Base-by-base conservation (phyloP, 2,888 invertebrate species). In the Xestia ashworthii region DNA sequence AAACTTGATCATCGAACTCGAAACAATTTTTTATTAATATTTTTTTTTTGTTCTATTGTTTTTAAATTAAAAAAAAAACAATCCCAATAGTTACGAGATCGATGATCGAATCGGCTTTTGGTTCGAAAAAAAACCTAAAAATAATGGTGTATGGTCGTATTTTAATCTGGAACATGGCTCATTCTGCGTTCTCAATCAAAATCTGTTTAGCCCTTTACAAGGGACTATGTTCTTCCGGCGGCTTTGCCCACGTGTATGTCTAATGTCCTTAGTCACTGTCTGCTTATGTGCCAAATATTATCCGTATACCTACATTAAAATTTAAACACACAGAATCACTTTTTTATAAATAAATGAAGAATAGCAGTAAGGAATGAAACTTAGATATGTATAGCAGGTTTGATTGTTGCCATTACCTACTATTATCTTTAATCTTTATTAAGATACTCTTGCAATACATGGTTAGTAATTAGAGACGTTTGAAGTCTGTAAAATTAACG, bases 381-480 rank as follows among this genome's bases (percentile, higher is more conserved):
- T 22, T 50, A 4, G 0, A 60, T 22, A 50, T 55, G 9, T n/a
- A 16, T 55, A 32, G 6, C 38, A n/a, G 22, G 19, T 41, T 14
- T 32, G 16, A 44, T 16, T 74, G 8, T 62, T 44, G 50, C 11
- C 50, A 32, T 9, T 25, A n/a, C n/a, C n/a, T 25, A 19, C 25
- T 14, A 38, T 25, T 65, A 16, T 32, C 14, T 78, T 12, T n/a
- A 6, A 71, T 72, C 22, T 55, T 44, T 32, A n/a, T 46, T 25
- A 32, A 55, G 53, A 62, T 48, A 46, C 25, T 32, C 19, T 68
- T 14, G 14, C 14, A 16, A 62, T 5, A 38, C 64, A 69, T 65
- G 65, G 64, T 66, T 53, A 69, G 58, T 70, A 78, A 78, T 78
- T 67, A 67, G 8, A 25, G 14, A 2, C 22, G 62, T 84, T 72